These are phyloP conservation scores for Dryobotodes eremita DNA, from an alignment of 2,888 invertebrate genomes.

Conservation along the genomic window DNA sequence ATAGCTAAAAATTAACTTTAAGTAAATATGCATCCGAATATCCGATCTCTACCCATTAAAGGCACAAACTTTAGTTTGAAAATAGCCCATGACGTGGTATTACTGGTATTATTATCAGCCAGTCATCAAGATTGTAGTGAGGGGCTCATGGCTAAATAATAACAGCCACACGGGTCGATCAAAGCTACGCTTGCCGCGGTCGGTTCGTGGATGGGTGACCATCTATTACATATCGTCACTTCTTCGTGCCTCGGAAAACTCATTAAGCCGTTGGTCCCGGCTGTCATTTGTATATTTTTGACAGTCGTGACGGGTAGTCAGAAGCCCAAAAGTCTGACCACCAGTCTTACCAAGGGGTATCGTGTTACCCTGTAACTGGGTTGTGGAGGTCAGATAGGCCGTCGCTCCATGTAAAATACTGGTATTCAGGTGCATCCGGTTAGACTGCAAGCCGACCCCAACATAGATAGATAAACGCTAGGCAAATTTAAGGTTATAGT, in stretches of 20 bases:
- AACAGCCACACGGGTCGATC: background rate
- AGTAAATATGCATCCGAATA: too few species aligned
- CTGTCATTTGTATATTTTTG: background rate
- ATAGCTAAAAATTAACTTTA: too few species aligned
- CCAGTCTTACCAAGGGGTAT: background rate
- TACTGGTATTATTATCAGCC: background rate
- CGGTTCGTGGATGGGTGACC: background rate
- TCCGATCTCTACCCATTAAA: too few species aligned
- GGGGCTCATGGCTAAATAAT: too few species aligned
- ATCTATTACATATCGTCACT: background rate
- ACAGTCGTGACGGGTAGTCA: background rate
- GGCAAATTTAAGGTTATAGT: too few species aligned
- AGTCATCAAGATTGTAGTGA: background rate
- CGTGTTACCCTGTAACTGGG: background rate
- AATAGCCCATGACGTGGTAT: background rate
- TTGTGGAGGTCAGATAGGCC: background rate
- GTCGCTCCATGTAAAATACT: background rate
- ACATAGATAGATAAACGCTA: background rate
- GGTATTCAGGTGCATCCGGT: too few species aligned
- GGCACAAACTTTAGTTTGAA: background rate
- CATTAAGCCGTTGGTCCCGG: background rate
- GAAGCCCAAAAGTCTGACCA: background rate
- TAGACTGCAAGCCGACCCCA: background rate
- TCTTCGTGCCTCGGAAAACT: background rate
- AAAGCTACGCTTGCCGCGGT: too few species aligned